phyloP scores from a whole-genome alignment of 2,888 invertebrate genomes.

The Prenolepis imparis region DNA sequence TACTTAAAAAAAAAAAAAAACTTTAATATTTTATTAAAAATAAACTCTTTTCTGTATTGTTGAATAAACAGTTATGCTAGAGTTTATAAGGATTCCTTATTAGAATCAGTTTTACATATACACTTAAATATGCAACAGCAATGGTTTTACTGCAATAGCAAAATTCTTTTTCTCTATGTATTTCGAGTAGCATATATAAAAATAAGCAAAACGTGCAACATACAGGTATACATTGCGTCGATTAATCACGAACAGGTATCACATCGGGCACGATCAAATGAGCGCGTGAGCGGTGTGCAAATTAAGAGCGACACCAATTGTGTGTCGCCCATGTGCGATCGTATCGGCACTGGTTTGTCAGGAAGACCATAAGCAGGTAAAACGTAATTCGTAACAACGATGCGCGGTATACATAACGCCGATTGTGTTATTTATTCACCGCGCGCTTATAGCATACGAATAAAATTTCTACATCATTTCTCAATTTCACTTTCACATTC shows the following conservation, averaged over 20 bases:
- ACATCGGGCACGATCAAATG: constrained; percentile 21
- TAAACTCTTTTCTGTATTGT: neutral
- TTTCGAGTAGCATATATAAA: constrained; percentile 7
- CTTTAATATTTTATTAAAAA: neutral
- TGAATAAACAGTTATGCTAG: neutral
- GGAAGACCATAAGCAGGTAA: constrained; percentile 34
- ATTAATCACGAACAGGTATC: constrained; percentile 16
- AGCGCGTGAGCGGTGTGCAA: constrained; percentile 42
- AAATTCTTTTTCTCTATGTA: neutral
- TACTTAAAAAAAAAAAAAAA: no score
- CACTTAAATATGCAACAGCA: neutral
- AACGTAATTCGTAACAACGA: constrained; percentile 53
- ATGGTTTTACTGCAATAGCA: neutral
- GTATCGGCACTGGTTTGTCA: constrained; percentile 40
- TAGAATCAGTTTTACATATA: neutral
- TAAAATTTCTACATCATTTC: constrained; percentile 63
- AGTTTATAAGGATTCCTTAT: neutral
- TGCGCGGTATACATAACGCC: constrained; percentile 19
- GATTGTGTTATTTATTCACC: constrained; percentile 36
- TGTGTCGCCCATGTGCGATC: constrained; percentile 21
- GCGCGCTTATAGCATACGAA: constrained; percentile 34
- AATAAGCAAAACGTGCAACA: neutral
- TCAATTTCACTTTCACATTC: constrained; percentile 67
- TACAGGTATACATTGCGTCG: constrained; percentile 5
- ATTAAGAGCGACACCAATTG: constrained; percentile 60